phyloP scores from a whole-genome alignment of 2,797 vertebrate genomes.

The Protonibea diacanthus region DNA sequence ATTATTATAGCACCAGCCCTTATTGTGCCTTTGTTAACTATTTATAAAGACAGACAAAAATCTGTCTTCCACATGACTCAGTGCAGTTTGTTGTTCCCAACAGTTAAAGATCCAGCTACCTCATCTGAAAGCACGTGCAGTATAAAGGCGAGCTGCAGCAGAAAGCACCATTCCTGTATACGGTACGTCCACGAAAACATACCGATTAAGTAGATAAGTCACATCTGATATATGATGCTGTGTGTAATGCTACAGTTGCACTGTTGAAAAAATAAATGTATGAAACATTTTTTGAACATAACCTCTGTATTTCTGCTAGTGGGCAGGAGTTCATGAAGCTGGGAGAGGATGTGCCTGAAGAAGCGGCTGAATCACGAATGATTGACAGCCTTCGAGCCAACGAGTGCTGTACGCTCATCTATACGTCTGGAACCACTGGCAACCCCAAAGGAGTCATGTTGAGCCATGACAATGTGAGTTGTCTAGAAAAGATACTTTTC shows the following conservation, averaged over 20 bases:
- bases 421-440: conserved; percentile 89
- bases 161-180: conserved; percentile 78
- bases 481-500: neutral
- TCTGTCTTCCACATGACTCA: neutral
- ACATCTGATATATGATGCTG: neutral
- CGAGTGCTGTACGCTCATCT: conserved; percentile 88
- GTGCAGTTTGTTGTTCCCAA: conserved; percentile 17
- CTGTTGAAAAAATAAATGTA: no score
- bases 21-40: neutral
- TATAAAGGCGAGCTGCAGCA: conserved; percentile 85
- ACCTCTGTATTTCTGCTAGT: conserved; percentile 70
- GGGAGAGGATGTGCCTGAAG: conserved; percentile 78
- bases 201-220: conserved; percentile 7
- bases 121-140: conserved; percentile 87
- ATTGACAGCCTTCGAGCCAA: conserved; percentile 84
- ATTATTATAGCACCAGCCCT: neutral
- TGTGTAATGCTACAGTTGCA: neutral
- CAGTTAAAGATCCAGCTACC: conserved; percentile 86
- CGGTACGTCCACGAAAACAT: conserved; percentile 72
- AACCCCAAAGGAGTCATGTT: conserved; percentile 88
- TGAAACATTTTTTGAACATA: neutral
- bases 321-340: conserved; percentile 87
- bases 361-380: conserved; percentile 74
- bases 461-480: conserved; percentile 89
- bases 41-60: neutral